Conservation (phyloP, 2,888 invertebrate species). For the Agriopis marginaria region DNA sequence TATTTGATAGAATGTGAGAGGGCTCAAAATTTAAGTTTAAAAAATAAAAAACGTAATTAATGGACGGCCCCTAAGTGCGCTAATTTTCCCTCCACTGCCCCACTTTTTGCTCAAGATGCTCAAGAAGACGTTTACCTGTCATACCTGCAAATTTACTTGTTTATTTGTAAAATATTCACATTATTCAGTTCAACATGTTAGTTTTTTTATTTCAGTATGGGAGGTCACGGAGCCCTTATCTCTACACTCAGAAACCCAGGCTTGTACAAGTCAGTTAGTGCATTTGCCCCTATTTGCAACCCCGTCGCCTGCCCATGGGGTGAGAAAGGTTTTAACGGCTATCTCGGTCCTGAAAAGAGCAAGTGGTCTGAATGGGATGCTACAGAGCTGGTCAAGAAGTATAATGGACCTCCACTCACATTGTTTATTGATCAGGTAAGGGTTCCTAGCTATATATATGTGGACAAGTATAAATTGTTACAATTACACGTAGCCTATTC, state of each 20-base stretch:
- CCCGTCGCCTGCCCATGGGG: conserved; percentile 96
- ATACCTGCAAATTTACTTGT: no score
- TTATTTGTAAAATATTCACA: no score
- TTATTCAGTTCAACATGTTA: no score
- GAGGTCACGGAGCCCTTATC: conserved; percentile 98
- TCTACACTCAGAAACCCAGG: conserved; percentile 96
- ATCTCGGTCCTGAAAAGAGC: conserved; percentile 90
- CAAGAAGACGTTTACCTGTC: no score
- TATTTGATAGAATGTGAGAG: no score
- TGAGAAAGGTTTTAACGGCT: conserved; percentile 92
- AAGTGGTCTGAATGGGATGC: conserved; percentile 96
- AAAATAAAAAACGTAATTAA: no score
- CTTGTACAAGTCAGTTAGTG: conserved; percentile 94
- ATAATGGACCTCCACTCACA: conserved; percentile 93
- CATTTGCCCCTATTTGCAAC: conserved; percentile 98
- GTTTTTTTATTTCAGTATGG: conserved; percentile 91
- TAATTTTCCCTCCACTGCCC: no score
- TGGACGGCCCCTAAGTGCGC: no score
- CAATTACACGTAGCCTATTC: no score
- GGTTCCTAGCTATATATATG: no score
- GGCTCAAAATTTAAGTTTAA: no score
- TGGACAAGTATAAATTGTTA: no score
- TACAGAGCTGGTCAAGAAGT: conserved; percentile 91
- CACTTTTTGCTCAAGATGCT: background rate
- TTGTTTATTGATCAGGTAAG: conserved; percentile 95